Percentiles rank a stretch among this genome's conserved stretches.
Conservation (phyloP, 2,797 vertebrate genomes). For the Hippocampus kuda region DNA sequence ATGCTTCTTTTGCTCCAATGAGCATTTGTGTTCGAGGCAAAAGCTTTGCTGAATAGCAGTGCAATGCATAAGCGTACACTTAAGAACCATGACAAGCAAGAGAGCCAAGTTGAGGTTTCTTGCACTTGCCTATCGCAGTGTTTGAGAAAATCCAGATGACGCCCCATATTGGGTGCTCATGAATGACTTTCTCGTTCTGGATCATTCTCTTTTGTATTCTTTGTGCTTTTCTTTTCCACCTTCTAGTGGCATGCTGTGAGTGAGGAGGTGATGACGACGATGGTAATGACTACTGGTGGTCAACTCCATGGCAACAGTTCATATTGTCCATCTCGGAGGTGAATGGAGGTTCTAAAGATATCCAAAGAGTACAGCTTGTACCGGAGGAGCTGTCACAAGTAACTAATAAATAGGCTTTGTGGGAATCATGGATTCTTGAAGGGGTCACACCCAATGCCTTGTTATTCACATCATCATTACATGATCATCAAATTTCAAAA, state of each 20-base stretch:
- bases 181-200: background rate
- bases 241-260: constrained; percentile 45
- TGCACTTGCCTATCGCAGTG: no score
- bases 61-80: constrained; percentile 23
- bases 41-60: constrained; percentile 15
- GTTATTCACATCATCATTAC: background rate
- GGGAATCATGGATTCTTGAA: background rate
- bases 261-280: constrained; percentile 37
- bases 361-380: background rate
- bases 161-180: background rate
- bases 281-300: constrained; percentile 45
- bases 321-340: constrained; percentile 37
- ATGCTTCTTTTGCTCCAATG: constrained; percentile 42
- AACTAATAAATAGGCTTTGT: background rate
- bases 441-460: background rate
- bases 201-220: constrained; percentile 3
- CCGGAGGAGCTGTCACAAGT: background rate
- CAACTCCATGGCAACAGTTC: constrained; percentile 56
- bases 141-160: background rate
- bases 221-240: constrained; percentile 28
- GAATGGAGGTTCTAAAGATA: constrained; percentile 4
- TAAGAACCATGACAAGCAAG: constrained; percentile 28
- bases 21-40: constrained; percentile 33
- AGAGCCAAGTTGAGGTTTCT: background rate
- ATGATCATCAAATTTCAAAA: background rate